Conservation (phyloP, 2,113 vertebrate genomes). For the Pterocles gutturalis region DNA sequence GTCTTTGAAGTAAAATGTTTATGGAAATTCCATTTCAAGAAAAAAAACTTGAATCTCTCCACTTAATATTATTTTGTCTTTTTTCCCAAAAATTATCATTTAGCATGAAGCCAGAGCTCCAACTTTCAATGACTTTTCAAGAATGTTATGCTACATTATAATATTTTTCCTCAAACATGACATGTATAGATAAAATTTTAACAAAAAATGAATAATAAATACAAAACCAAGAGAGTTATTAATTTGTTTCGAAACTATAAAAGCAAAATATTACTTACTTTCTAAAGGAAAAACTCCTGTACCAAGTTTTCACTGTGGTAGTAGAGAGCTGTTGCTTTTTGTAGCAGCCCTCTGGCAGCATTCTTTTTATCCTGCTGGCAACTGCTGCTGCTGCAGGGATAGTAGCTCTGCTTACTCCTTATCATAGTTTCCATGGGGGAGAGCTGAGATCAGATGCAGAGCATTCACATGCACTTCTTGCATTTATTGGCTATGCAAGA, state of each 20-base stretch:
- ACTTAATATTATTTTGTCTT: neutral
- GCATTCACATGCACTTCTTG: neutral
- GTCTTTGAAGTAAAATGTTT: neutral
- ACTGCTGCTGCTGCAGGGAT: neutral
- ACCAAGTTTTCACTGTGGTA: neutral
- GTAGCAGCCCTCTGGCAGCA: neutral
- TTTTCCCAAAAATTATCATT: neutral
- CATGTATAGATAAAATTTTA: conserved; percentile 1
- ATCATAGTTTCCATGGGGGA: neutral
- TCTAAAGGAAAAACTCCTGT: neutral
- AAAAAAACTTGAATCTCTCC: neutral
- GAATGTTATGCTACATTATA: conserved; percentile 17
- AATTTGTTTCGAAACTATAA: neutral
- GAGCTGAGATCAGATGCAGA: neutral
- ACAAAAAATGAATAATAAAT: conserved; percentile 5
- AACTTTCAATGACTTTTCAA: neutral
- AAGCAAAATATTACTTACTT: neutral
- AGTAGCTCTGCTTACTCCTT: neutral
- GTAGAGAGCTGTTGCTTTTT: neutral
- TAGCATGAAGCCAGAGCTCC: neutral
- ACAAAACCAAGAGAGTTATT: conserved; percentile 2
- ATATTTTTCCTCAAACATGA: conserved; percentile 49
- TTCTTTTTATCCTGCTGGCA: neutral
- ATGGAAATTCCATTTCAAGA: neutral
- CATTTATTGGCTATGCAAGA: neutral